These are phyloP conservation scores for Diphyllodes magnificus DNA, from an alignment of 2,113 vertebrate species.

Conservation along the genomic window DNA sequence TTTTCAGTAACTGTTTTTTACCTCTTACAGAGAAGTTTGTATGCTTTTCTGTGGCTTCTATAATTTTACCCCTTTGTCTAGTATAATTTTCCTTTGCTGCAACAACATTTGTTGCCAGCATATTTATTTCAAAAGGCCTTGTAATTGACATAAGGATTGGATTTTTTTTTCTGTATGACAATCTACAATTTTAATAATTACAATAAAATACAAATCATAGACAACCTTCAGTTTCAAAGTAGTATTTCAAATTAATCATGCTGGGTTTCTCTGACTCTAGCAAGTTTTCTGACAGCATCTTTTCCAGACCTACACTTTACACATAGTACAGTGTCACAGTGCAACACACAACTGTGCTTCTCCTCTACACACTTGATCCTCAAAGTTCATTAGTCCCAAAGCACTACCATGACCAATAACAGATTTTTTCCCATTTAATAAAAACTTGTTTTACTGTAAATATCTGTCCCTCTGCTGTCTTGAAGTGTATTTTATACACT, in stretches of 20 bases:
- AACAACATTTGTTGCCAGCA: not conserved
- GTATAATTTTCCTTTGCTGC: not conserved
- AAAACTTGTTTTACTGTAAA: not conserved
- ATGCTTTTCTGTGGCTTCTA: not conserved
- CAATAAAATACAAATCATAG: not conserved
- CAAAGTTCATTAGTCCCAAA: not conserved
- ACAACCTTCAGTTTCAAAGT: not conserved
- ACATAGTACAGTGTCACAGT: not conserved
- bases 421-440: not conserved
- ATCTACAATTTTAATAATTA: not conserved
- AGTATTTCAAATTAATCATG: not conserved
- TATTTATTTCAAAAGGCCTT: not conserved
- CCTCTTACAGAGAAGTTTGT: not conserved
- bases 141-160: not conserved
- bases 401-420: not conserved
- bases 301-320: not conserved
- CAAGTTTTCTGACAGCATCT: not conserved
- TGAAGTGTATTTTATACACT: not conserved
- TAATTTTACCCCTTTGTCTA: not conserved
- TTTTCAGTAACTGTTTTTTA: not conserved
- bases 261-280: not conserved
- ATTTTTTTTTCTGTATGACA: not conserved
- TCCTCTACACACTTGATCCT: not conserved
- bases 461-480: not conserved
- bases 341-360: not conserved